These are phyloP conservation scores for Sandelia bainsii DNA, from an alignment of 2,797 vertebrate species.

Conservation along the genomic window DNA sequence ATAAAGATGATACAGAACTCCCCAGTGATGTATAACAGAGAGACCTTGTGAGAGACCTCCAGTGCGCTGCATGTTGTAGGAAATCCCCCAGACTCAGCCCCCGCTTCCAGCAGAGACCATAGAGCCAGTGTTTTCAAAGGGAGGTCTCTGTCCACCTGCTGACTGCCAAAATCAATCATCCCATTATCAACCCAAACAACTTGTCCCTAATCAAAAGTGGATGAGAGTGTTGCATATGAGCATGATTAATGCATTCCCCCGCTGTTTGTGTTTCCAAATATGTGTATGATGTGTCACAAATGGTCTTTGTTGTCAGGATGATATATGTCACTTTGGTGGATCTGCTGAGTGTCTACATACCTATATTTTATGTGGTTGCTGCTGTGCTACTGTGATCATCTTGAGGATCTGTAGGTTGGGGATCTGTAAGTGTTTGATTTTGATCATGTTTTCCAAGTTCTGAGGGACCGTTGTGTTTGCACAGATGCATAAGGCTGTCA, in stretches of 20 bases:
- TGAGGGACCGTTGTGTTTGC: slow-evolving; percentile 65
- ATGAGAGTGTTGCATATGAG: slow-evolving; percentile 16
- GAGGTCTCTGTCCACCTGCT: slow-evolving; percentile 52
- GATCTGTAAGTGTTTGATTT: slow-evolving; percentile 45
- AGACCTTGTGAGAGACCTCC: slow-evolving; percentile 16
- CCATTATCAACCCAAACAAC: slow-evolving; percentile 61
- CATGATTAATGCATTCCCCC: slow-evolving; percentile 55
- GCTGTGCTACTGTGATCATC: slow-evolving; percentile 34
- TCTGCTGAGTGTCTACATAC: slow-evolving; percentile 37
- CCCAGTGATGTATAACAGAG: slow-evolving; percentile 7
- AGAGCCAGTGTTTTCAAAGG: slow-evolving; percentile 48
- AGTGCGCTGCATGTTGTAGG: neutral
- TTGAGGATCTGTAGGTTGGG: slow-evolving; percentile 31
- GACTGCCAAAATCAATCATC: slow-evolving; percentile 64
- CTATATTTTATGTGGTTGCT: slow-evolving; percentile 42
- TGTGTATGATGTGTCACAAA: slow-evolving; percentile 28
- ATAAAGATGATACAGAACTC: slow-evolving; percentile 23
- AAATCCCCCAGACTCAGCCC: slow-evolving; percentile 1
- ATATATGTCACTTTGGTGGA: slow-evolving; percentile 21
- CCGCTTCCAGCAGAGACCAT: slow-evolving; percentile 34
- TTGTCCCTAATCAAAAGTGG: slow-evolving; percentile 48
- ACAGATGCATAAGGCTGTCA: slow-evolving; percentile 70
- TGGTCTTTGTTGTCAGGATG: slow-evolving; percentile 44
- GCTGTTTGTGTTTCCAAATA: slow-evolving; percentile 51
- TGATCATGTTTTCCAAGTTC: slow-evolving; percentile 60